phyloP scores from a whole-genome alignment of 2,113 vertebrate genomes.

The Corythornis madagascariensis region DNA sequence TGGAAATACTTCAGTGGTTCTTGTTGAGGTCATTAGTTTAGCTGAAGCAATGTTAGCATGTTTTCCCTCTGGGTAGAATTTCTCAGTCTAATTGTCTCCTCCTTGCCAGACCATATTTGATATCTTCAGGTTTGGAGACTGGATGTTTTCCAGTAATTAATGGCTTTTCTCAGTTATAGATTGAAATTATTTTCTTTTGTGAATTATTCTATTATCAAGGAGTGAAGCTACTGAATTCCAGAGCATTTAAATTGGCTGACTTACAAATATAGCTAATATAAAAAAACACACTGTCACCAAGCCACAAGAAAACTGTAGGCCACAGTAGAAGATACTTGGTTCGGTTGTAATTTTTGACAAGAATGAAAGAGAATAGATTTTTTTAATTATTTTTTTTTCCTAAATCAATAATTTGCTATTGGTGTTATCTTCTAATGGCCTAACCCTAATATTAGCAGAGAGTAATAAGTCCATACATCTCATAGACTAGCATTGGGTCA shows the following conservation, averaged over 20 bases:
- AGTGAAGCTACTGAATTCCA: conserved; percentile 26
- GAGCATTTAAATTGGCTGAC: background rate
- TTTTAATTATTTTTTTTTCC: too few relatives aligned
- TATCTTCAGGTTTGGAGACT: conserved; percentile 44
- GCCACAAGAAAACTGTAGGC: background rate
- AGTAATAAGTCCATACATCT: background rate
- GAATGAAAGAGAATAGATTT: background rate
- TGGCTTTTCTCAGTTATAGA: conserved; percentile 50
- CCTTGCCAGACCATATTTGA: conserved; percentile 49
- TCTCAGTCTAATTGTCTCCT: conserved; percentile 61
- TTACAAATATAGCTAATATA: background rate
- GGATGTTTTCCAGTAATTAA: conserved; percentile 63
- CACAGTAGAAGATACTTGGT: background rate
- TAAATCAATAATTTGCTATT: background rate
- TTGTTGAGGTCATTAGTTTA: conserved; percentile 52
- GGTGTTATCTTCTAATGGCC: background rate
- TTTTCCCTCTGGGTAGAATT: conserved; percentile 60
- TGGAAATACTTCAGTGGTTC: conserved; percentile 53
- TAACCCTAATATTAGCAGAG: background rate
- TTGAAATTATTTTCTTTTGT: conserved; percentile 60
- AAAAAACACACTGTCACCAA: background rate
- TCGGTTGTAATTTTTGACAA: background rate
- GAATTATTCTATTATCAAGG: conserved; percentile 22
- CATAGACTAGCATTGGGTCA: background rate
- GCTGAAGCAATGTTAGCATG: conserved; percentile 45